Evolutionary conservation across 2,888 invertebrate genomes (phyloP), one percentile per base, ranked within the genome.

Genomic region (Brenthis ino): DNA sequence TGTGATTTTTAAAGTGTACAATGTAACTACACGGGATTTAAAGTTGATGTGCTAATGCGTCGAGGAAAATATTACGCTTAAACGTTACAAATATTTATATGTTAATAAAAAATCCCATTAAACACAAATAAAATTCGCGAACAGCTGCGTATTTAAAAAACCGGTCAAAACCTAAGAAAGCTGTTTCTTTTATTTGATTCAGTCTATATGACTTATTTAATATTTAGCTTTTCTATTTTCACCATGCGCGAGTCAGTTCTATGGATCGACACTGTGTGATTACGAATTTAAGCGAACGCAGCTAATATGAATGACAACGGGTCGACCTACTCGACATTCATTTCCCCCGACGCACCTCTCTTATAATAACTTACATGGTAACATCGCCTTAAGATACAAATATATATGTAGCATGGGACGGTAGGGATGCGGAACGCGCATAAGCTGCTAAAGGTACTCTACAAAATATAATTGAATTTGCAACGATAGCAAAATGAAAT

Each of bases 261-360:
- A 82, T 86, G 86, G 85, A 88, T 89, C 85, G 89, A 84, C 85
- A 85, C 85, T 84, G 85, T 82, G 81, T 87, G 88, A 91, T 93
- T 92, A 92, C 89, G 84, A 91, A 93, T 92, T 93, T 92, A 93
- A 86, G 84, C 88, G 86, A 85, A 87, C 86, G 85, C 86, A 86
- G 91, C 91, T 93, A 92, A 93, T 92, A 92, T 93, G 92, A 91
- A 92, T 92, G 91, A 92, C 92, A 91, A 90, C 89, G 91, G 87
- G 84, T 84, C 86, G 85, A 87, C 86, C 89, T 88, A 91, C 89
- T 92, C 91, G 87, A 88, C 89, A 93, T 91, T 92, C 92, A 93
- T 93, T 93, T 93, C 92, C 92, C 92, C 78, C 74, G 92, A 86
- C 91, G 91, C 90, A 85, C 87, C 87, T 89, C 91, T 91, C 92